phyloP scores from a whole-genome alignment of 2,113 vertebrate species.

The Tapirus terrestris region DNA sequence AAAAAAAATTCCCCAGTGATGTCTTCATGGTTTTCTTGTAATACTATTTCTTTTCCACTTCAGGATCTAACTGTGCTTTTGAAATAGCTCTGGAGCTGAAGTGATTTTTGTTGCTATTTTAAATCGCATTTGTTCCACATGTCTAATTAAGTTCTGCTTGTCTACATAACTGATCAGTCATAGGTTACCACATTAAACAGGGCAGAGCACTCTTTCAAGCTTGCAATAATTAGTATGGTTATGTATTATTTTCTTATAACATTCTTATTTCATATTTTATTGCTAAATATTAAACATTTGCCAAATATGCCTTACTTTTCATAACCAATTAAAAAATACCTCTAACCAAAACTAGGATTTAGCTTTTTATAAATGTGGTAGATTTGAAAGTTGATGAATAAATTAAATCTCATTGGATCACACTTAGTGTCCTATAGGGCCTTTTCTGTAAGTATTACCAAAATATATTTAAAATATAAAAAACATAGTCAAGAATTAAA shows the following conservation, averaged over 20 bases:
- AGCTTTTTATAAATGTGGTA: background rate
- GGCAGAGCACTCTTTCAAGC: background rate
- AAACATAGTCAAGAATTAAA: background rate
- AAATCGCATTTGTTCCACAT: conserved; percentile 66
- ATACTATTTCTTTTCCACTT: conserved; percentile 15
- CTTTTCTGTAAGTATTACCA: background rate
- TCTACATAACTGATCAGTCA: conserved; percentile 56
- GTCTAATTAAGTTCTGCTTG: conserved; percentile 68
- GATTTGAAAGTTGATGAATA: background rate
- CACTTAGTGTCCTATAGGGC: background rate
- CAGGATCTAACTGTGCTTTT: background rate
- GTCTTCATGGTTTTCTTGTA: conserved; percentile 11
- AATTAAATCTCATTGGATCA: background rate
- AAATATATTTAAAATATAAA: background rate
- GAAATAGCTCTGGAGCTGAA: conserved; percentile 31
- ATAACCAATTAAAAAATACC: background rate
- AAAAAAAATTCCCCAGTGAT: background rate
- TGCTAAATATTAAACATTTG: background rate
- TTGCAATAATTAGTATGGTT: background rate
- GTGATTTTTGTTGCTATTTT: conserved; percentile 58
- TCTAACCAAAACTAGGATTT: background rate
- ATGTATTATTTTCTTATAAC: conserved; percentile 6
- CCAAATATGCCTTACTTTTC: background rate
- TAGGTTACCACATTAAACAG: conserved; percentile 32
- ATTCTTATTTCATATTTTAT: background rate